Evolutionary conservation across 2,888 invertebrate genomes (phyloP), one percentile per base, ranked within the genome.

Genomic region (Dichetophora obliterata): DNA sequence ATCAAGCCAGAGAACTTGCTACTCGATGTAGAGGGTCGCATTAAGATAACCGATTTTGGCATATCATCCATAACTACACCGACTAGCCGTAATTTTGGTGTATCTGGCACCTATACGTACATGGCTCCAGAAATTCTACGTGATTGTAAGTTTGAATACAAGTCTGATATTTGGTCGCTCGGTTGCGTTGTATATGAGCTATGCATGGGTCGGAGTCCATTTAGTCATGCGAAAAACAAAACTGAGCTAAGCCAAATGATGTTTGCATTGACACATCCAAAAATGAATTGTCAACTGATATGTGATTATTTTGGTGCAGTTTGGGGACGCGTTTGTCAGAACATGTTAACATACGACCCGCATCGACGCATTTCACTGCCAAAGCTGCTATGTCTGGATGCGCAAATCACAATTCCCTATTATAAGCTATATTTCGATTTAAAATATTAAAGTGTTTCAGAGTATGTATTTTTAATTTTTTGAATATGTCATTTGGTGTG

Each of bases 1-100:
- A 92, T 94, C 80, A 94, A 95, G 85, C 94, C 94, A 6, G 94
- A 94, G 48, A 94, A 94, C 86, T 92, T 94, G 57, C 92, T 94
- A 84, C 91, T 94, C 75, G 93, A 93, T 57, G 90, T 90, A 0
- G 88, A 91, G 66, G 92, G 93, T 50, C 90, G 92, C 0, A 92
- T 93, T 0, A 94, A 94, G 86, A 90, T 94, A n/a, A 94, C 94
- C 6, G 94, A 94, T 86, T 91, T 94, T 54, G 94, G 94, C 0
- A 90, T 94, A 22, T 87, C 89, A 5, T 80, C 85, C 31, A 83
- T 89, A 14, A 83, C 86, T 70, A 80, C 80, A 14, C 83, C 85
- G 22, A 75, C 63, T 3, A 27, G n/a, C 16, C 34, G n/a, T 16
- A 11, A n/a, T 27, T 14, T 27, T n/a, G 31, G 27, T 9, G 4